These are phyloP conservation scores for Micoletzkya japonica DNA, from an alignment of 2,888 invertebrate genomes.

Conservation along the genomic window DNA sequence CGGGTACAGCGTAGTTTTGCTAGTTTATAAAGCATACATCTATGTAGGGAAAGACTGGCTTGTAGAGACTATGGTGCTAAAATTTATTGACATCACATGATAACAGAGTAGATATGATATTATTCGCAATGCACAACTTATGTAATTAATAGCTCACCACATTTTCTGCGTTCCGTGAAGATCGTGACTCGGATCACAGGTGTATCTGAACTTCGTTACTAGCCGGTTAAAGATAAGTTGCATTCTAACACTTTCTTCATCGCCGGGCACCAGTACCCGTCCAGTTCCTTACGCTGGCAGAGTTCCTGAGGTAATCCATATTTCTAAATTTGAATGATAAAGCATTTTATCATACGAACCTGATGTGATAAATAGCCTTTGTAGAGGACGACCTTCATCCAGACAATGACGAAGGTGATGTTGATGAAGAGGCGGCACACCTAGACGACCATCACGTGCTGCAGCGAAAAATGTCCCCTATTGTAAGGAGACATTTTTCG, in stretches of 20 bases:
- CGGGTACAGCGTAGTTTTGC: too few relatives aligned
- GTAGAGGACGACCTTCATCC: constrained; percentile 61
- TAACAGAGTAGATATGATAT: too few relatives aligned
- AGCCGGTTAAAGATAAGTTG: not conserved
- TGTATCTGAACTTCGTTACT: constrained; percentile 34
- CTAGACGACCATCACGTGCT: constrained; percentile 33
- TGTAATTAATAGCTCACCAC: constrained; percentile 39
- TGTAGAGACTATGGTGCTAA: too few relatives aligned
- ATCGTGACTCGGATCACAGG: constrained; percentile 50
- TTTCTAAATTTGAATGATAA: not conserved
- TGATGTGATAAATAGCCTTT: constrained; percentile 60
- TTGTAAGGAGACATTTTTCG: too few relatives aligned
- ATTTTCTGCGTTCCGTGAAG: constrained; percentile 59
- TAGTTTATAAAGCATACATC: too few relatives aligned
- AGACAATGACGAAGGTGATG: constrained; percentile 54
- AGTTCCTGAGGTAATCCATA: constrained; percentile 44
- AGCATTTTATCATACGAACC: too few relatives aligned
- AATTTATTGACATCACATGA: too few relatives aligned
- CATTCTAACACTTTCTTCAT: constrained; percentile 23
- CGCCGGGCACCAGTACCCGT: constrained; percentile 63
- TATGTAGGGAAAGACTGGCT: too few relatives aligned
- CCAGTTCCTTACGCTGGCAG: constrained; percentile 59
- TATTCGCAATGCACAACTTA: not conserved
- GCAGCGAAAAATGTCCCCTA: too few relatives aligned
- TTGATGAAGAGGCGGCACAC: constrained; percentile 58